A percentile compares a stretch with the other conserved stretches of the same genome.
phyloP scores from a whole-genome alignment of 2,113 vertebrate species.

The Sorex araneus region DNA sequence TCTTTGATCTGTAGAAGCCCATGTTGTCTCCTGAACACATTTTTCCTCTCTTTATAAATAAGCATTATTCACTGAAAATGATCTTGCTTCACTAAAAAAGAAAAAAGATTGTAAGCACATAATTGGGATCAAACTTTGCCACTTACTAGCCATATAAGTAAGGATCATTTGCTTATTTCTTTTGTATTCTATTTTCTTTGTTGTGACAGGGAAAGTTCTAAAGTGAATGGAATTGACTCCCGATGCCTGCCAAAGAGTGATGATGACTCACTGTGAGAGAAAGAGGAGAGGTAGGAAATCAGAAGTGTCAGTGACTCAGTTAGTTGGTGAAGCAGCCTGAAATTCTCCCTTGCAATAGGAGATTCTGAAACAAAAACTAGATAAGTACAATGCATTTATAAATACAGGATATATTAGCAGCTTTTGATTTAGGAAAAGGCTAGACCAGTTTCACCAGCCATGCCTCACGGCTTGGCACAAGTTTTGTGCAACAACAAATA shows the following conservation, averaged over 20 bases:
- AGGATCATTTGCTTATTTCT: not conserved
- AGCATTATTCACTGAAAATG: too few relatives aligned
- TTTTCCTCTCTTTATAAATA: too few relatives aligned
- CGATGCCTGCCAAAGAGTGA: not conserved
- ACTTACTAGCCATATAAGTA: not conserved
- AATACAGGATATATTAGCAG: too few relatives aligned
- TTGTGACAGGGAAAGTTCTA: constrained; percentile 22
- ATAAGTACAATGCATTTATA: not conserved
- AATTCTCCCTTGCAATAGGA: not conserved
- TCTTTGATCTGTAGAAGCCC: too few relatives aligned
- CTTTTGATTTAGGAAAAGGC: not conserved
- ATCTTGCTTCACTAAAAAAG: too few relatives aligned
- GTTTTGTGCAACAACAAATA: not conserved
- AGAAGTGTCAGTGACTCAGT: not conserved
- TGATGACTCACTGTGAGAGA: not conserved
- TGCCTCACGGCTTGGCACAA: not conserved
- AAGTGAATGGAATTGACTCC: not conserved
- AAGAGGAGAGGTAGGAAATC: not conserved
- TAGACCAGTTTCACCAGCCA: not conserved
- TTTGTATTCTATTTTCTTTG: not conserved
- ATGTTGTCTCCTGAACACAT: too few relatives aligned
- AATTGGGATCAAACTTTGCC: too few relatives aligned
- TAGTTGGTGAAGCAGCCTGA: not conserved
- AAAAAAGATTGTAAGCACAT: too few relatives aligned
- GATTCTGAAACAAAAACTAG: not conserved